Evolutionary conservation across 2,797 vertebrate genomes (phyloP).

Genomic region (Enteromius paludinosus): DNA sequence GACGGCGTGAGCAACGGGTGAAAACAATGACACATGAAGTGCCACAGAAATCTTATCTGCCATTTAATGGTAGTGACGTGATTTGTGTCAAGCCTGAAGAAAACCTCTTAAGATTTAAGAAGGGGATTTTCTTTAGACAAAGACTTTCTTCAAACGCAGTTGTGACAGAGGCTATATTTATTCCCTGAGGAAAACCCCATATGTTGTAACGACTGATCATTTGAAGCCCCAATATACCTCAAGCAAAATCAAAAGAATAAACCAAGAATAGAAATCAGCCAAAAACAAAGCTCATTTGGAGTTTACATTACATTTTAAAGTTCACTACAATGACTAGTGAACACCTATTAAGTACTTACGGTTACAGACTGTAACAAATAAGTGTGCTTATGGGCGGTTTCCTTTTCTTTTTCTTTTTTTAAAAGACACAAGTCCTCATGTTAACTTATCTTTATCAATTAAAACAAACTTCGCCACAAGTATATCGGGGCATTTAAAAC

Average conservation of each 20-base stretch:
- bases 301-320: background rate
- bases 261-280: background rate
- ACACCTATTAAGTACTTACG: background rate
- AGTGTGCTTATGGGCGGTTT: background rate
- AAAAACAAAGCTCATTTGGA: background rate
- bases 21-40: background rate
- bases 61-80: background rate
- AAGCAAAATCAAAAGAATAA: background rate
- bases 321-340: background rate
- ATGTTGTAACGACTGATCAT: background rate
- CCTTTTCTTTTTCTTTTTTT: no score
- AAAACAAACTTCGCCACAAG: background rate
- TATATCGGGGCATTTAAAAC: background rate
- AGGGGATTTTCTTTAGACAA: conserved; percentile 12
- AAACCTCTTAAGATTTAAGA: conserved; percentile 11
- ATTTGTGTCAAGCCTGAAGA: background rate
- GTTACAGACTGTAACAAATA: no score
- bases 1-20: background rate
- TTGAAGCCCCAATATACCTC: background rate
- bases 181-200: conserved; percentile 13
- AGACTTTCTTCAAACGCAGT: background rate
- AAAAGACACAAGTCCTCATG: background rate
- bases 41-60: background rate
- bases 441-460: no score
- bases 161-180: conserved; percentile 18